phyloP scores from a whole-genome alignment of 2,888 invertebrate species.

The Polyommatus icarus region DNA sequence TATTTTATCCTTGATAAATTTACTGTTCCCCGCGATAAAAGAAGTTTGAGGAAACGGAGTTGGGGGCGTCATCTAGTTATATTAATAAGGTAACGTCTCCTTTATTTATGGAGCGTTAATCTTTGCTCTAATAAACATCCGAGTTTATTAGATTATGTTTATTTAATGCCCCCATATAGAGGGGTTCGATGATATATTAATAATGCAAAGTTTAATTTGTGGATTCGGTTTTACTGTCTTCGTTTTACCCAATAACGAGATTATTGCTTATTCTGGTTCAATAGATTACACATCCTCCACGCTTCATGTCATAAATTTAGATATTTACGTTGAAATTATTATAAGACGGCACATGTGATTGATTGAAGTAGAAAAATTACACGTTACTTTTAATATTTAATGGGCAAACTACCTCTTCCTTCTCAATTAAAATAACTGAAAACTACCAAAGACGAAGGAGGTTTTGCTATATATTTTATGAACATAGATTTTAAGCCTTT shows the following conservation, averaged over 20 bases:
- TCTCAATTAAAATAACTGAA: too few relatives aligned
- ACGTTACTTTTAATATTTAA: too few relatives aligned
- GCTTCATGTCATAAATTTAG: background rate
- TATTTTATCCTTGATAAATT: too few relatives aligned
- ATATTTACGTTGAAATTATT: background rate
- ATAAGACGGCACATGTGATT: background rate
- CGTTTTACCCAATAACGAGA: background rate
- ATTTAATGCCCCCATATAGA: background rate
- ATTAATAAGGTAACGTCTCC: slow-evolving; percentile 37
- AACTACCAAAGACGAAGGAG: too few relatives aligned
- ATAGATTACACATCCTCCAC: background rate
- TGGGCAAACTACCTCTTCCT: too few relatives aligned
- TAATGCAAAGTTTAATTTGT: slow-evolving; percentile 16
- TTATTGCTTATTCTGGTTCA: slow-evolving; percentile 15
- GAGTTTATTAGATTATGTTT: slow-evolving; percentile 16
- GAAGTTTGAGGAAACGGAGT: too few relatives aligned
- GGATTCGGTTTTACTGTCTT: slow-evolving; percentile 8
- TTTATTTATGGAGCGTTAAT: slow-evolving; percentile 26
- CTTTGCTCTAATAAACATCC: slow-evolving; percentile 29
- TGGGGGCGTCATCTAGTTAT: too few relatives aligned
- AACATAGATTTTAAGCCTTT: too few relatives aligned
- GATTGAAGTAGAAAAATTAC: too few relatives aligned
- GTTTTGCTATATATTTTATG: too few relatives aligned
- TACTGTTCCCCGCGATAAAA: too few relatives aligned
- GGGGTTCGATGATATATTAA: slow-evolving; percentile 11